These are phyloP conservation scores for Gadopsis marmoratus DNA, from an alignment of 2,797 vertebrate species.

Conservation along the genomic window DNA sequence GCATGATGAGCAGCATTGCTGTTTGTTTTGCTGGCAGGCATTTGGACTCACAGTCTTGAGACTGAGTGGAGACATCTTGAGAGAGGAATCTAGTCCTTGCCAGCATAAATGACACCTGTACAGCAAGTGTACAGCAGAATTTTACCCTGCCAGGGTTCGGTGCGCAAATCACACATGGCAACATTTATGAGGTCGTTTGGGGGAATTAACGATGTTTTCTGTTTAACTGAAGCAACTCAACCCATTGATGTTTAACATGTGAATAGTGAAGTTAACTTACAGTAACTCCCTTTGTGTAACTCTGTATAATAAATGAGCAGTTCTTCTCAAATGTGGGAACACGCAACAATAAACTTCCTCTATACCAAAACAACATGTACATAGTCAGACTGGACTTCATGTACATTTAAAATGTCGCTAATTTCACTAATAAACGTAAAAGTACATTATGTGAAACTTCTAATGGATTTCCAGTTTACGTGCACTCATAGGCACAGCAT, in stretches of 20 bases:
- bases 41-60: constrained; percentile 44
- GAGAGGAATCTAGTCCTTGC: constrained; percentile 33
- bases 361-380: not conserved
- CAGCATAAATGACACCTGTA: constrained; percentile 43
- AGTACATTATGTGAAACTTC: not conserved
- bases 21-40: constrained; percentile 30
- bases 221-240: not conserved
- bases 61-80: constrained; percentile 24
- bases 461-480: not conserved
- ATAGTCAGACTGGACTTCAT: not conserved
- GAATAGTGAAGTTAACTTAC: constrained; percentile 2
- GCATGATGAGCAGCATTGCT: constrained; percentile 26
- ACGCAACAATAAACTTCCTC: not conserved
- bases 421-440: not conserved
- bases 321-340: constrained; percentile 1
- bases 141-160: not conserved
- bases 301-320: not conserved
- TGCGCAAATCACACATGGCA: not conserved
- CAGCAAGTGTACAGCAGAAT: not conserved
- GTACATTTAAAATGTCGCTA: not conserved
- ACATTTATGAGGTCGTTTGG: constrained; percentile 19
- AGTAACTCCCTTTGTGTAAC: not conserved
- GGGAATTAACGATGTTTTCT: not conserved
- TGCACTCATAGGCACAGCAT: not conserved
- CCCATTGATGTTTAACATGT: not conserved